These are phyloP conservation scores for Lerema accius DNA, from an alignment of 1,140 invertebrate species.

Conservation along the genomic window DNA sequence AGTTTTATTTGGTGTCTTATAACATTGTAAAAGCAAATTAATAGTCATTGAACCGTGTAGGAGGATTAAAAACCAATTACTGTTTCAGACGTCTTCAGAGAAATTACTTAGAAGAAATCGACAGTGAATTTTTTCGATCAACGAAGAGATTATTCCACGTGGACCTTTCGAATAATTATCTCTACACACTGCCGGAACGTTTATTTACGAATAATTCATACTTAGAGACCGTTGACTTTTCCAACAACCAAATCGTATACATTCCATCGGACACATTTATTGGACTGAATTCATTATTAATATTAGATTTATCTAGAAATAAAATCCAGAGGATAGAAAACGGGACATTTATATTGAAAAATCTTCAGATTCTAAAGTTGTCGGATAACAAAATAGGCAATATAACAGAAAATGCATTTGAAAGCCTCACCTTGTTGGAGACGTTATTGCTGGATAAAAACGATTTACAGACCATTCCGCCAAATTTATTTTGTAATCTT, in stretches of 20 bases:
- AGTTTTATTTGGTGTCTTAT: no score
- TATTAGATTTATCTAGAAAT: conserved; percentile 86
- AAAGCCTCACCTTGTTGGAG: conserved; percentile 79
- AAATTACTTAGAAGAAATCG: conserved; percentile 88
- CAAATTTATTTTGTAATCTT: conserved; percentile 63
- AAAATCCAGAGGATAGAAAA: conserved; percentile 82
- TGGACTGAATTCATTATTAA: conserved; percentile 80
- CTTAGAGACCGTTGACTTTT: conserved; percentile 87
- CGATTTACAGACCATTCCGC: conserved; percentile 75
- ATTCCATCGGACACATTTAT: conserved; percentile 83
- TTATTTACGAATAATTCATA: conserved; percentile 86
- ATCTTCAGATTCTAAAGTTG: conserved; percentile 83
- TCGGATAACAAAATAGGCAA: conserved; percentile 85
- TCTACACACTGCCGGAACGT: conserved; percentile 84
- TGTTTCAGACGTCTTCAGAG: conserved; percentile 87
- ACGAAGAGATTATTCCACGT: conserved; percentile 87
- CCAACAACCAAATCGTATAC: conserved; percentile 86
- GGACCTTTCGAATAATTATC: conserved; percentile 89
- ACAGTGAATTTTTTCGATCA: conserved; percentile 85
- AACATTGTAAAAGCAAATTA: no score
- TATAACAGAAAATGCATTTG: conserved; percentile 83
- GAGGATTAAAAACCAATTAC: conserved; percentile 4
- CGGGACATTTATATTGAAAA: conserved; percentile 84
- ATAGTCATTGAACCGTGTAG: not conserved
- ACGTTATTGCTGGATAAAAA: conserved; percentile 84